Conservation (phyloP, 2,888 invertebrate genomes). For the Chrysolina oricalcia region DNA sequence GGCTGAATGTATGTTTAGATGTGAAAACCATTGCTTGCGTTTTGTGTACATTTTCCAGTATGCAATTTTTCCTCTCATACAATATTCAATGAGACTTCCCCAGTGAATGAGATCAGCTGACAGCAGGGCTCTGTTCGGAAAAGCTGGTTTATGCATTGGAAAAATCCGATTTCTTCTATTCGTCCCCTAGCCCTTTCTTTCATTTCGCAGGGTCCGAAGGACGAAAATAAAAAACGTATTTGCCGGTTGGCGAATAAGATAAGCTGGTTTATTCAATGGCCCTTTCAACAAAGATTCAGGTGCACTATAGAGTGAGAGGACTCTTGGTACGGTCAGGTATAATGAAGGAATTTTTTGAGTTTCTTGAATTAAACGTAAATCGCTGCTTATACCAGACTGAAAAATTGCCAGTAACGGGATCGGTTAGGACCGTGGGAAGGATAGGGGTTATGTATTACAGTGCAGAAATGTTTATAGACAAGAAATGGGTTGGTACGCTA, state of each 20-base stretch:
- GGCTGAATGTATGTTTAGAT: too few relatives aligned
- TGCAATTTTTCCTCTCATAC: too few relatives aligned
- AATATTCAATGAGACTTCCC: too few relatives aligned
- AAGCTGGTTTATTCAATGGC: slow-evolving; percentile 10
- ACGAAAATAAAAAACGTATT: neutral
- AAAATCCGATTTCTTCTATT: neutral
- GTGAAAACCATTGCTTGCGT: too few relatives aligned
- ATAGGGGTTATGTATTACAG: neutral
- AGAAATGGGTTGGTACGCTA: neutral
- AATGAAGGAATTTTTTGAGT: neutral
- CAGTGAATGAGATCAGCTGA: too few relatives aligned
- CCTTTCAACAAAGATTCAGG: slow-evolving; percentile 5
- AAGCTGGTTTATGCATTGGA: neutral
- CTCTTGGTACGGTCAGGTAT: neutral
- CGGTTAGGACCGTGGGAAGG: slow-evolving; percentile 1
- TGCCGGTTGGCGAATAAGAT: slow-evolving; percentile 9
- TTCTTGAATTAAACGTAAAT: neutral
- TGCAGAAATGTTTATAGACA: neutral
- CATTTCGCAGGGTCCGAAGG: neutral
- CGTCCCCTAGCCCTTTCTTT: neutral
- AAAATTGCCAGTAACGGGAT: neutral
- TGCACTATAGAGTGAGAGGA: neutral
- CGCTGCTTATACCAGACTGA: neutral
- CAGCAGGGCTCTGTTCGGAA: neutral
- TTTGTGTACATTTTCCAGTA: too few relatives aligned